Percentiles rank a stretch among this genome's conserved stretches.
Evolutionary conservation across 1,140 invertebrate genomes (phyloP).

Genomic region (Drosophila bifasciata): DNA sequence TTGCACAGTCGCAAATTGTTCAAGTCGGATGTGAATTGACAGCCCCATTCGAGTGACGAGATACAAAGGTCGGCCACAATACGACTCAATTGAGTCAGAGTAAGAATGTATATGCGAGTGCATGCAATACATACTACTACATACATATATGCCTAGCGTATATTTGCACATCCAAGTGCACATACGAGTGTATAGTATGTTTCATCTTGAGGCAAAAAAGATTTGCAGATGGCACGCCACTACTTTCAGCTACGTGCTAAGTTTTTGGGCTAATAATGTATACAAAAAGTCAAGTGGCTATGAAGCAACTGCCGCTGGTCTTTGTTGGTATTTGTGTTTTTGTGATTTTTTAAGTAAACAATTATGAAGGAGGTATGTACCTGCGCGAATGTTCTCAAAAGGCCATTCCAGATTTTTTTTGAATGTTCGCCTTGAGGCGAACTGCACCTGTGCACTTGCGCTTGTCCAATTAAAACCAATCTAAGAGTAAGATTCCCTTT

Average conservation of each 20-base stretch:
- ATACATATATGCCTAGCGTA: too few species aligned
- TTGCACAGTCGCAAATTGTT: conserved; percentile 27
- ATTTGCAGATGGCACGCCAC: conserved; percentile 37
- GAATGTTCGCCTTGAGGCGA: conserved; percentile 2
- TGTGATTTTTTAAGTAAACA: conserved; percentile 37
- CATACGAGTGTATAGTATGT: not conserved
- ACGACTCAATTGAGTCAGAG: conserved; percentile 33
- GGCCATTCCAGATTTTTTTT: not conserved
- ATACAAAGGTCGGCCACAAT: conserved; percentile 48
- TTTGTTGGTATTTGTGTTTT: conserved; percentile 25
- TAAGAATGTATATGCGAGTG: conserved; percentile 22
- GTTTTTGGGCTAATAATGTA: conserved; percentile 25
- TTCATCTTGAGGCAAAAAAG: conserved; percentile 13
- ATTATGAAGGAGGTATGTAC: conserved; percentile 8
- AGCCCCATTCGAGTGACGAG: too few species aligned
- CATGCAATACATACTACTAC: not conserved
- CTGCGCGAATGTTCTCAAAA: conserved; percentile 25
- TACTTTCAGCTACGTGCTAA: conserved; percentile 39
- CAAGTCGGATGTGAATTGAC: not conserved
- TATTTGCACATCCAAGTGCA: not conserved
- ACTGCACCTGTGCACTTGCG: too few species aligned
- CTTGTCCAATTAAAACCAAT: conserved; percentile 4
- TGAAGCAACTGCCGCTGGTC: conserved; percentile 9
- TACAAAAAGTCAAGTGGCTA: conserved; percentile 32
- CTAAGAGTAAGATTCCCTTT: not conserved